phyloP scores from a whole-genome alignment of 2,797 vertebrate genomes.

The Danionella dracula region DNA sequence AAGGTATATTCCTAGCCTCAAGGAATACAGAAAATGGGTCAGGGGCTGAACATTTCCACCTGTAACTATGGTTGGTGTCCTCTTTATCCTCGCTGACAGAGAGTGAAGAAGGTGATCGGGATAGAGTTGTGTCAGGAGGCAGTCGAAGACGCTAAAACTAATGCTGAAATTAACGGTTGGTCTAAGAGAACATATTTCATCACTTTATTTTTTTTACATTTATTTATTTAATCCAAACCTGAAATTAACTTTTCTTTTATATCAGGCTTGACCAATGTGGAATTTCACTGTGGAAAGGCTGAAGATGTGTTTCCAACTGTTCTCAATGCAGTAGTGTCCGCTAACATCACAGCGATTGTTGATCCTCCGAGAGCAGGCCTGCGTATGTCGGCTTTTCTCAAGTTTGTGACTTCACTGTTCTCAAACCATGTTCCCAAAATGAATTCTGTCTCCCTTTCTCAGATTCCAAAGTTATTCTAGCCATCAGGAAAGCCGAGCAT shows the following conservation, averaged over 20 bases:
- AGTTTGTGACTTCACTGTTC: neutral
- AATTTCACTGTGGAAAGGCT: slow-evolving; percentile 91
- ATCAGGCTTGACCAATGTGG: slow-evolving; percentile 82
- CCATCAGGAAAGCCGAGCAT: slow-evolving; percentile 85
- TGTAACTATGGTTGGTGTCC: too few relatives aligned
- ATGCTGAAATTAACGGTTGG: slow-evolving; percentile 84
- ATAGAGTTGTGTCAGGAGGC: slow-evolving; percentile 93
- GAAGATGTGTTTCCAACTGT: slow-evolving; percentile 87
- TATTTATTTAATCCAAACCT: neutral
- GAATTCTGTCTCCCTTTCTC: neutral
- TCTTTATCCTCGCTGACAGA: too few relatives aligned
- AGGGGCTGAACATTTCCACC: too few relatives aligned
- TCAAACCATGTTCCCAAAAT: too few relatives aligned
- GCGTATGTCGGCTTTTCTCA: slow-evolving; percentile 57
- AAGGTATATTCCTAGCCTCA: slow-evolving; percentile 62
- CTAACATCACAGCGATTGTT: slow-evolving; percentile 80
- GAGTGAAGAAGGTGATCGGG: slow-evolving; percentile 90
- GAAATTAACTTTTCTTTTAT: neutral
- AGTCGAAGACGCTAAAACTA: slow-evolving; percentile 87
- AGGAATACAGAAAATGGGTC: neutral
- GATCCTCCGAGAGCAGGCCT: slow-evolving; percentile 93
- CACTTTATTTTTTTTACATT: neutral
- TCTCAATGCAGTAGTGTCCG: slow-evolving; percentile 74
- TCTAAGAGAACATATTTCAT: slow-evolving; percentile 4
- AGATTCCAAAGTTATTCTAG: slow-evolving; percentile 95